phyloP scores from a whole-genome alignment of 2,797 vertebrate species.

The Enteromius thamalakanensis region DNA sequence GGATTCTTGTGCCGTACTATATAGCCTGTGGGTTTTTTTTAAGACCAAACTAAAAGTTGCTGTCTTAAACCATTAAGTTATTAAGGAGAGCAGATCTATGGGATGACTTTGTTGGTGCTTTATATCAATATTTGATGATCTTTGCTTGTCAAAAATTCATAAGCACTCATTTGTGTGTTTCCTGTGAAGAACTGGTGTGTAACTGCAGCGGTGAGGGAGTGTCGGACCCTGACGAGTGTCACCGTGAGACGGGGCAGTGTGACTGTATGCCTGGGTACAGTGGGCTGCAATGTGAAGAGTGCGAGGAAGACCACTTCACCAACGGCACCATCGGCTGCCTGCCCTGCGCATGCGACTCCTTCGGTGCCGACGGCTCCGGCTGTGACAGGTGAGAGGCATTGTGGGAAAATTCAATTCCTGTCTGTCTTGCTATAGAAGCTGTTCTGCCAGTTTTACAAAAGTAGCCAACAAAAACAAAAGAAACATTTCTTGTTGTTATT shows the following conservation, averaged over 20 bases:
- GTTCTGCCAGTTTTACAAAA: not conserved
- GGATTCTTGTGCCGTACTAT: not conserved
- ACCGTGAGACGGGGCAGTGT: constrained; percentile 75
- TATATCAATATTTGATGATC: constrained; percentile 22
- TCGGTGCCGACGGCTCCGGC: constrained; percentile 69
- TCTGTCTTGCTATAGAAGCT: not conserved
- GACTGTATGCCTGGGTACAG: constrained; percentile 73
- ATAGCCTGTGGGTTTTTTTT: not conserved
- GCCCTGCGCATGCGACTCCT: constrained; percentile 78
- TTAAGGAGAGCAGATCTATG: not conserved
- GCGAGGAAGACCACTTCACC: constrained; percentile 78
- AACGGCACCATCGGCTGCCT: constrained; percentile 79
- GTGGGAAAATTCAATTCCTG: constrained; percentile 8
- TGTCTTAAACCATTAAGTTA: not conserved
- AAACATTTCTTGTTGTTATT: not conserved
- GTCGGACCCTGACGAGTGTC: constrained; percentile 71
- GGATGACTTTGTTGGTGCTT: not conserved
- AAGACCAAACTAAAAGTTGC: not conserved
- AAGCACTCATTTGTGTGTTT: not conserved
- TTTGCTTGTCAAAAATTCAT: constrained; percentile 12
- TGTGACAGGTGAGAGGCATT: constrained; percentile 79
- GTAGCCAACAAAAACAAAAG: not conserved
- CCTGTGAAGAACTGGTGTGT: constrained; percentile 71
- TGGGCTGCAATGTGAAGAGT: constrained; percentile 79
- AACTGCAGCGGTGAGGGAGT: constrained; percentile 82